A percentile compares a stretch with the other conserved stretches of the same genome.
phyloP scores from a whole-genome alignment of 2,797 vertebrate genomes.

The Poeciliopsis turneri region DNA sequence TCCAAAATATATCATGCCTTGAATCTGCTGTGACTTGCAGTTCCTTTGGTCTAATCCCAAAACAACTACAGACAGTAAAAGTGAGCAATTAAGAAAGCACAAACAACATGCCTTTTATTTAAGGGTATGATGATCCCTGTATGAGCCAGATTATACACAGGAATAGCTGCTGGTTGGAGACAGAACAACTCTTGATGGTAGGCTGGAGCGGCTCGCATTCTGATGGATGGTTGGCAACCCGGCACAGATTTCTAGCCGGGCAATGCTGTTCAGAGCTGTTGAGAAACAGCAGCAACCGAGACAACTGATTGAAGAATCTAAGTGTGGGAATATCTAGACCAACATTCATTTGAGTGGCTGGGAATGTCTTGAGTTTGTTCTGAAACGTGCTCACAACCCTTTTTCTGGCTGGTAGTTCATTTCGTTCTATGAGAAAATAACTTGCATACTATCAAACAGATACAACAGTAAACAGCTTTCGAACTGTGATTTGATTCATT shows the following conservation, averaged over 20 bases:
- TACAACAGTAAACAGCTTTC: background rate
- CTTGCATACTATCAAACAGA: background rate
- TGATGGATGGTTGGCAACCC: background rate
- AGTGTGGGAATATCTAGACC: background rate
- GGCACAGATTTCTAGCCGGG: background rate
- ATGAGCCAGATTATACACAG: background rate
- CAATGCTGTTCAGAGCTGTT: background rate
- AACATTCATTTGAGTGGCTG: background rate
- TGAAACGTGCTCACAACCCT: background rate
- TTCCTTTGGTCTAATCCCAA: constrained; percentile 3
- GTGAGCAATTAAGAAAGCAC: background rate
- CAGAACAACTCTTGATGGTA: background rate
- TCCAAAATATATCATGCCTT: background rate
- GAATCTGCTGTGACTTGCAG: constrained; percentile 5
- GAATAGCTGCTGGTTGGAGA: constrained; percentile 1
- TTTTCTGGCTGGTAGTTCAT: background rate
- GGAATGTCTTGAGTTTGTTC: background rate
- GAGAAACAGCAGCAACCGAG: background rate
- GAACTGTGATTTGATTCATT: background rate
- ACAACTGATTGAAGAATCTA: background rate
- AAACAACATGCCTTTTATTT: constrained; percentile 5
- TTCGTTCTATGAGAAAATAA: background rate
- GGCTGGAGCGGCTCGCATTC: background rate
- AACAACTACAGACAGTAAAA: constrained; percentile 5
- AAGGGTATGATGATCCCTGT: background rate